Evolutionary conservation across 2,888 invertebrate species (phyloP).

Genomic region (Eristalis tenax): DNA sequence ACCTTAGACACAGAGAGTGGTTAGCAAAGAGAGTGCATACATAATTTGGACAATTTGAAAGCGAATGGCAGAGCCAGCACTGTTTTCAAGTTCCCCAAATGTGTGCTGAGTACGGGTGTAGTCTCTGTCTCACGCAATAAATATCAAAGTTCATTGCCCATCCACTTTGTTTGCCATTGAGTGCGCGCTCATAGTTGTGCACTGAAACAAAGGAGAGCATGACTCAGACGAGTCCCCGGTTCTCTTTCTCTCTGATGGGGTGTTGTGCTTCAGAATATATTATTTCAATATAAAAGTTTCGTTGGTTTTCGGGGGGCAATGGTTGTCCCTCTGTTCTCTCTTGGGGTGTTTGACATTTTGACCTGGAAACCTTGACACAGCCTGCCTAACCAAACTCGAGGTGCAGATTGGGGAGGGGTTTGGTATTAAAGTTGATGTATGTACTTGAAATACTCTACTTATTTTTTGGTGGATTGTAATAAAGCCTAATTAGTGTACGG

Average conservation of each 20-base stretch:
- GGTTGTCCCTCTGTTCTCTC: neutral
- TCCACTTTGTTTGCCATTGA: slow-evolving; percentile 23
- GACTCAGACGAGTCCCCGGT: slow-evolving; percentile 32
- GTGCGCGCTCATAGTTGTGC: slow-evolving; percentile 21
- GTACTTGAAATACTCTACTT: neutral
- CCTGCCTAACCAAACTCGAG: neutral
- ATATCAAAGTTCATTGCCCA: slow-evolving; percentile 46
- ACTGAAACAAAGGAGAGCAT: slow-evolving; percentile 45
- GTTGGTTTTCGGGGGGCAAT: neutral
- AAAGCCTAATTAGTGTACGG: neutral
- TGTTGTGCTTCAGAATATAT: neutral
- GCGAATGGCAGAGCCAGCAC: neutral
- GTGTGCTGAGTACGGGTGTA: neutral
- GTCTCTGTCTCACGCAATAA: neutral
- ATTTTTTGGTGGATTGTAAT: neutral
- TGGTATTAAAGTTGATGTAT: neutral
- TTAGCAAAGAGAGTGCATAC: neutral
- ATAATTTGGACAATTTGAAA: neutral
- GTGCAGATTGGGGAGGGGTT: neutral
- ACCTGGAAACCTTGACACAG: slow-evolving; percentile 42
- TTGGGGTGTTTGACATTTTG: slow-evolving; percentile 27
- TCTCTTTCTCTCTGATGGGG: neutral
- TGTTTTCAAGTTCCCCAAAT: neutral
- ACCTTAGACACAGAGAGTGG: neutral
- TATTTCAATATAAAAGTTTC: neutral